These are phyloP conservation scores for Psilopsiagon aymara DNA, from an alignment of 2,113 vertebrate genomes.

Conservation along the genomic window DNA sequence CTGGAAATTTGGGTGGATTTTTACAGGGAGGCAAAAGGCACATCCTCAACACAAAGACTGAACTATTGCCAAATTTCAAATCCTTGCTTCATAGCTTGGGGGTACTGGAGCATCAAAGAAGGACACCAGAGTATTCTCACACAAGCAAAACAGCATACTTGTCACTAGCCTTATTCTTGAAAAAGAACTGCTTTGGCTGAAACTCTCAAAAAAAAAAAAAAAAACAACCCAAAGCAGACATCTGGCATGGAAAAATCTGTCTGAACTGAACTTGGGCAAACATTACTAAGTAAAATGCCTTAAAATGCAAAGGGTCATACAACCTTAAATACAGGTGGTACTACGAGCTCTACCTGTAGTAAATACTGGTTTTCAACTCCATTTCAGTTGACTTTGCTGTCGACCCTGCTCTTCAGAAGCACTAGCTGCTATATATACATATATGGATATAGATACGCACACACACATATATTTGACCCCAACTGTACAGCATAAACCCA, in stretches of 20 bases:
- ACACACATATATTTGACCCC: not conserved
- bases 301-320: not conserved
- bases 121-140: slow-evolving; percentile 52
- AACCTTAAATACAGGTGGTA: not conserved
- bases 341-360: not conserved
- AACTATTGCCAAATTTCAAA: slow-evolving; percentile 60
- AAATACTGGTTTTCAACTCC: not conserved
- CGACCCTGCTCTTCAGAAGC: not conserved
- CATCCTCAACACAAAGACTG: slow-evolving; percentile 61
- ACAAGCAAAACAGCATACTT: slow-evolving; percentile 51
- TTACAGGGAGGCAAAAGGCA: slow-evolving; percentile 60
- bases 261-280: not conserved
- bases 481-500: not conserved
- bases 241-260: slow-evolving; percentile 4
- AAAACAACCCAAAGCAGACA: slow-evolving; percentile 24
- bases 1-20: slow-evolving; percentile 65
- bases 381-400: not conserved
- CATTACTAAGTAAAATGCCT: not conserved
- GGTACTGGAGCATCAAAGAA: slow-evolving; percentile 60
- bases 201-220: not conserved
- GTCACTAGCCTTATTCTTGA: slow-evolving; percentile 42
- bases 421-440: not conserved
- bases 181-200: slow-evolving; percentile 25
- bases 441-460: rapidly evolving
- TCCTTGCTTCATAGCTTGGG: slow-evolving; percentile 60